Base-by-base conservation (phyloP, 2,888 invertebrate species). In the Xestia xanthographa region DNA sequence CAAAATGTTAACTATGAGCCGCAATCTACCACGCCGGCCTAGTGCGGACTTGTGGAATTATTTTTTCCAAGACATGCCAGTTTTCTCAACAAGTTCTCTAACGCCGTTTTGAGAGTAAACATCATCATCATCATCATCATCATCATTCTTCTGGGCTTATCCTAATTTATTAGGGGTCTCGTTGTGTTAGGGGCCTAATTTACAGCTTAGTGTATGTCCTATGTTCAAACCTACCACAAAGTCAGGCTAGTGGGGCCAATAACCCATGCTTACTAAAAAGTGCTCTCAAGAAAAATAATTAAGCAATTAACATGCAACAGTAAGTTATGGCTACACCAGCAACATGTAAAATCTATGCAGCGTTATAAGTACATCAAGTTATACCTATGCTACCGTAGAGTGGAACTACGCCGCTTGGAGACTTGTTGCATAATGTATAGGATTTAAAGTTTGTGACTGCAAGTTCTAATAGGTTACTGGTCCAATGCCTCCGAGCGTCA, bases 381-480 rank as follows among this genome's bases (percentile, higher is more conserved):
- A 63, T 75, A 34, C 20, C 0, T 34, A 41, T 14, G 43, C 45
- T 20, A n/a, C 41, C 8, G 63, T 63, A 53, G 43, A 41, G n/a
- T 29, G 26, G 63, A 67, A 58, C 34, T 29, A 20, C 34, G 48
- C 66, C n/a, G 60, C 53, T 53, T 68, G 65, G 29, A 60, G 72
- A 83, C 83, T 83, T 83, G 83, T 85, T 83, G 83, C 85, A 83
- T 83, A 82, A 71, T 77, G 70, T 77, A 77, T 56, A 34, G 73
- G 85, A 77, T 85, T 85, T 74, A 82, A 83, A 83, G 73, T 85
- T 83, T 26, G 65, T 68, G 56, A 73, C 85, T 81, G 77, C 45
- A 73, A 77, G 48, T 81, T 81, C 38, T 71, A 56, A 77, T 71
- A 73, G 85, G 82, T 84, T 60, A 84, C 66, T 34, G 12, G 77